Percentiles rank a stretch among this genome's conserved stretches.
phyloP scores from a whole-genome alignment of 1,140 invertebrate species.

The Magallana angulata region DNA sequence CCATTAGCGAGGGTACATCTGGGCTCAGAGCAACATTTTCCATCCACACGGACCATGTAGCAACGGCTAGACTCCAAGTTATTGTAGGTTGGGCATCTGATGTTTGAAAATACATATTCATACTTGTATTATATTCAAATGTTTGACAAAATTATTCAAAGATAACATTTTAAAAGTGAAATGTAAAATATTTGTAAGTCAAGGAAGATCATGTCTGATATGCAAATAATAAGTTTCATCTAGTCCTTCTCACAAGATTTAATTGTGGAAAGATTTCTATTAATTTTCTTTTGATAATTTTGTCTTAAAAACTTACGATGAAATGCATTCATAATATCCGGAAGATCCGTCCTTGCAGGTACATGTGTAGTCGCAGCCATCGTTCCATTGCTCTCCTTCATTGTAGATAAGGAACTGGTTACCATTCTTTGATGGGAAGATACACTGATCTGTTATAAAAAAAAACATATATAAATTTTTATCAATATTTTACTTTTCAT shows the following conservation, averaged over 20 bases:
- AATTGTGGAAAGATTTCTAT: no score
- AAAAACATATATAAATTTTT: neutral
- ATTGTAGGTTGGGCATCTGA: conserved; percentile 56
- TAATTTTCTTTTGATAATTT: no score
- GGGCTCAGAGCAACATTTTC: conserved; percentile 53
- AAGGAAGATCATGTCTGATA: no score
- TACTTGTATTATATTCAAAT: no score
- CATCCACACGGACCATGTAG: conserved; percentile 50
- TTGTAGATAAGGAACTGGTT: conserved; percentile 47
- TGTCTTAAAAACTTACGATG: conserved; percentile 56
- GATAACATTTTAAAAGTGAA: no score
- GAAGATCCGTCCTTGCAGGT: conserved; percentile 62
- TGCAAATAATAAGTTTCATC: no score
- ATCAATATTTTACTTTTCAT: neutral
- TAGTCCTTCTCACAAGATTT: no score
- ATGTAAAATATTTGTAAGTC: no score
- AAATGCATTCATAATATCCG: conserved; percentile 65
- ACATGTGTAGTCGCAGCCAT: conserved; percentile 68
- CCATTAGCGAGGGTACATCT: conserved; percentile 49
- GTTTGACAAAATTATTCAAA: no score
- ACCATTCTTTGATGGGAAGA: conserved; percentile 34
- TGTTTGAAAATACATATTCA: neutral
- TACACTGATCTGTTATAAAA: conserved; percentile 48
- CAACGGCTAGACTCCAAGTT: conserved; percentile 54
- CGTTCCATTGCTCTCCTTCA: conserved; percentile 62